Evolutionary conservation across 2,888 invertebrate species (phyloP).

Genomic region (Meloe dianella): DNA sequence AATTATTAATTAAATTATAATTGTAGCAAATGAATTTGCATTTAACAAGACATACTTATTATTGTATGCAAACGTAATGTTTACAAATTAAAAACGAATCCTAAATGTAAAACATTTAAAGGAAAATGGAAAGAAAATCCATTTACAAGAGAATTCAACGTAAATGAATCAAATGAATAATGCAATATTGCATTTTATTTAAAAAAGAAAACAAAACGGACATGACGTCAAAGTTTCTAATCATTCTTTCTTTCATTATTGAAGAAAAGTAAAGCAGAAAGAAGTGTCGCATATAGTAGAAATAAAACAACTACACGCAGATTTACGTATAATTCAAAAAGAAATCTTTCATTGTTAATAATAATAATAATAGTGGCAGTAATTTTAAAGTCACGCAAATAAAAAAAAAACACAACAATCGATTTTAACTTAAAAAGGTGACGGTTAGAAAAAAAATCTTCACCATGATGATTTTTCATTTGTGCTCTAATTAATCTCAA

Average conservation of each 20-base stretch:
- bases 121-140: neutral
- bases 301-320: neutral
- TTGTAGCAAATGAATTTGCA: too few relatives aligned
- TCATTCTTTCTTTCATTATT: neutral
- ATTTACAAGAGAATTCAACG: neutral
- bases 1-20: too few relatives aligned
- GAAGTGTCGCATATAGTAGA: too few relatives aligned
- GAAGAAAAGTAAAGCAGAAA: neutral
- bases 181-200: neutral
- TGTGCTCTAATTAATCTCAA: neutral
- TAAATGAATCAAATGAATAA: neutral
- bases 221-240: too few relatives aligned
- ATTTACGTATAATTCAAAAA: neutral
- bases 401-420: neutral
- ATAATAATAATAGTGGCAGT: neutral
- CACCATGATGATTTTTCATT: neutral
- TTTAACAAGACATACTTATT: too few relatives aligned
- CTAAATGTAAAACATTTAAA: neutral
- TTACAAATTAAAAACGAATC: neutral
- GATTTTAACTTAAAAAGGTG: neutral
- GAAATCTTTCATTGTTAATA: neutral
- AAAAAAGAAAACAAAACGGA: neutral
- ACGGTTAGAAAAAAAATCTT: neutral
- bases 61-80: neutral
- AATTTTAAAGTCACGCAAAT: constrained; percentile 6